Evolutionary conservation across 2,113 vertebrate genomes (phyloP).

Genomic region (Cyanistes caeruleus): DNA sequence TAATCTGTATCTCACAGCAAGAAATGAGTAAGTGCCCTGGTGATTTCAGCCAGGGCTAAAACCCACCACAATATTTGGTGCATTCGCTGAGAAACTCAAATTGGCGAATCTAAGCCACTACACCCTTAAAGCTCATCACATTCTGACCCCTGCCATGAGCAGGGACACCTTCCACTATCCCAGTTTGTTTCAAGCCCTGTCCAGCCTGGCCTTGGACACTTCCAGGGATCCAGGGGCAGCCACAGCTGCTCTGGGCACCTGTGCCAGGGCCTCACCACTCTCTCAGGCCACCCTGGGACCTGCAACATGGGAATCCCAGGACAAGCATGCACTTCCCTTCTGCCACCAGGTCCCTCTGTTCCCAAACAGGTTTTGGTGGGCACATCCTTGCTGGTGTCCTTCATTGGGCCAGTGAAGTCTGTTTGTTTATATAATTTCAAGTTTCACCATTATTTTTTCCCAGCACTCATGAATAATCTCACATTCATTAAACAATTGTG

Average conservation of each 20-base stretch:
- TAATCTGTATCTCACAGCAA: too few species aligned
- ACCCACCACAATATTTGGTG: too few species aligned
- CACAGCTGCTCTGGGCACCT: neutral
- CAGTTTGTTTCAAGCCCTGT: neutral
- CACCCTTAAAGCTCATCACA: neutral
- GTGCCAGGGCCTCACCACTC: neutral
- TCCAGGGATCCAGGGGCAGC: neutral
- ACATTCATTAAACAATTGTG: neutral
- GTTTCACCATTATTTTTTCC: neutral
- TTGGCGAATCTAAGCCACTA: too few species aligned
- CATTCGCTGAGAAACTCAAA: too few species aligned
- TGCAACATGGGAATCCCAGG: neutral
- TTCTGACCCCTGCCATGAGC: neutral
- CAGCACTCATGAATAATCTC: neutral
- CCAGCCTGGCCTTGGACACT: neutral
- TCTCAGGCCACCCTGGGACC: neutral
- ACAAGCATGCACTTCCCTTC: neutral
- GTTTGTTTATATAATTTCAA: neutral
- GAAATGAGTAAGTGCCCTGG: too few species aligned
- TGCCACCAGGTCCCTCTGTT: neutral
- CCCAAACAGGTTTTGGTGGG: neutral
- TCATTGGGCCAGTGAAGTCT: neutral
- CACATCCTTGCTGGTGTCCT: neutral
- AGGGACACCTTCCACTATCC: neutral
- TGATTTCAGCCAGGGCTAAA: too few species aligned